These are phyloP conservation scores for Sebastiscus albofasciatus DNA, from an alignment of 2,797 vertebrate species.

Conservation along the genomic window DNA sequence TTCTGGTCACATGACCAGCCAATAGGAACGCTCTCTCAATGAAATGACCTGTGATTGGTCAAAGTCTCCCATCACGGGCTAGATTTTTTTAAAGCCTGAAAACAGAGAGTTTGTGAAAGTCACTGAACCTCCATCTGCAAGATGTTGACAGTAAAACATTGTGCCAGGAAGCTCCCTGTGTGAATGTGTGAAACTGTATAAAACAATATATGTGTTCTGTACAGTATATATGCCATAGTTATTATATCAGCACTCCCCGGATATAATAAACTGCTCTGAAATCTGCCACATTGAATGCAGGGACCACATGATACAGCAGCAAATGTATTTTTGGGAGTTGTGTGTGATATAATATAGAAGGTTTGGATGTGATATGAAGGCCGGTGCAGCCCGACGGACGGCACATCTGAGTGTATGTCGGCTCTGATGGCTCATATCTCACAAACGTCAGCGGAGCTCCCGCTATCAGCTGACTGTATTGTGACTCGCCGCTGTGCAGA, in stretches of 20 bases:
- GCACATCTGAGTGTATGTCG: neutral
- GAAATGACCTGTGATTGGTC: too few relatives aligned
- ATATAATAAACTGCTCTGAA: neutral
- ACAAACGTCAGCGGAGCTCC: conserved; percentile 7
- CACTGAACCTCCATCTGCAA: neutral
- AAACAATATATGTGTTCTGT: neutral
- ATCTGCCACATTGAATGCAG: neutral
- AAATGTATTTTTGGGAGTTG: neutral
- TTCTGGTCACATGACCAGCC: too few relatives aligned
- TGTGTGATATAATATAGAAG: neutral
- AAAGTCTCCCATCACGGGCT: too few relatives aligned
- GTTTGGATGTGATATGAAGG: conserved; percentile 8
- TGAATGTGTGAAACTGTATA: neutral
- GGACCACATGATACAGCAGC: neutral
- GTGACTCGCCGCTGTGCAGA: neutral
- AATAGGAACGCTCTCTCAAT: too few relatives aligned
- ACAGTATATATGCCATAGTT: neutral
- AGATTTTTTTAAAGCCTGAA: too few relatives aligned
- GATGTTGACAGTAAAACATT: neutral
- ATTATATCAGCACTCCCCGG: neutral
- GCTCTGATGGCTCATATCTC: conserved; percentile 19
- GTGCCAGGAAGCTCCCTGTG: neutral
- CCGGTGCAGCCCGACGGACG: conserved; percentile 9
- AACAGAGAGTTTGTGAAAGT: neutral
- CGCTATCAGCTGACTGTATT: neutral